Base-by-base conservation (phyloP, 2,888 invertebrate genomes). In the Nebria salina region DNA sequence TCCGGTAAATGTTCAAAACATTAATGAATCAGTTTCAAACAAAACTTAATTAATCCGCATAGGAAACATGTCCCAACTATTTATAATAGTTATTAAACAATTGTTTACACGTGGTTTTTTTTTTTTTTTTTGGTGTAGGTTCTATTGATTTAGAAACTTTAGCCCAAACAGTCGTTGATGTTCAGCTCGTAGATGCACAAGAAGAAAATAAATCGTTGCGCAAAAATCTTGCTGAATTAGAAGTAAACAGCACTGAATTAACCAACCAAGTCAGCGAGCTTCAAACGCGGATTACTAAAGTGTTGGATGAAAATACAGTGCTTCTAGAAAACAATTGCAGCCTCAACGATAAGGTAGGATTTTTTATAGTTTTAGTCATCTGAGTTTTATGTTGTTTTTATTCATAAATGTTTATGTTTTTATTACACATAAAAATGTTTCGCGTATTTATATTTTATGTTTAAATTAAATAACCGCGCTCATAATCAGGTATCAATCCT, bases 141-240 rank as follows among this genome's bases (percentile, higher is more conserved):
- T 70, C 34, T 11, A 70, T 77, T 26, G 81, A 81, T 72, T 65
- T 43, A 11, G 89, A 89, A 83, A 86, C 87, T 84, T 84, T 89
- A 72, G 89, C 88, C 3, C 85, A 87, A 83, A 85, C 88, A 0
- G 89, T 90, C 9, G 86, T 90, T 26, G 90, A 90, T 80, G 85
- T 89, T 20, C 89, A 89, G 83, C 82, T 90, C 65, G 86, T 85
- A 82, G 89, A 90, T 72, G 84, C 86, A 0, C 86, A 86, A 82
- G 85, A 86, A 78, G 86, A 87, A 83, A 86, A 86, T 77, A 83
- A 84, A 4, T 84, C 85, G 13, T 79, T 87, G 5, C 34, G 65
- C 13, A 64, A 66, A 54, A 65, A 81, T 4, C 6, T 81, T 1
- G 42, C 11, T 15, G 76, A 81, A 20, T n/a, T 81, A 9, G 76